Evolutionary conservation across 2,797 vertebrate species (phyloP).

Genomic region (Hypotaenidia okinawae): DNA sequence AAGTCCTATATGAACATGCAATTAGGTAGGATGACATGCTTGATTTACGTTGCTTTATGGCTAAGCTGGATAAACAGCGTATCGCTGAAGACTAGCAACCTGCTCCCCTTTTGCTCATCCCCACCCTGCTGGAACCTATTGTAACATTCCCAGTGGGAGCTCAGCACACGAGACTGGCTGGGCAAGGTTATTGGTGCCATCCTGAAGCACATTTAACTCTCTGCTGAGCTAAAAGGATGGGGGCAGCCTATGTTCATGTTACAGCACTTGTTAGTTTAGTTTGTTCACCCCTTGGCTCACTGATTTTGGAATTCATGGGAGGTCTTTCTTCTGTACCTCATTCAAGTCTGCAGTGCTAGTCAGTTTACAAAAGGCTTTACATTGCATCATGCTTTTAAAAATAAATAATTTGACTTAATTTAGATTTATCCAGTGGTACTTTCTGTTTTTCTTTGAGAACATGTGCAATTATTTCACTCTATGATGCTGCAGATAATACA

Average conservation of each 20-base stretch:
- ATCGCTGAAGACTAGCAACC: constrained; percentile 20
- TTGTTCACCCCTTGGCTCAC: neutral
- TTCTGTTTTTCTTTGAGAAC: neutral
- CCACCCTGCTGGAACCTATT: constrained; percentile 43
- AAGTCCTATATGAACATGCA: constrained; percentile 75
- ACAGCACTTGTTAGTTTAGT: neutral
- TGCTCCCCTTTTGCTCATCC: constrained; percentile 37
- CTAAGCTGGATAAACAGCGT: constrained; percentile 54
- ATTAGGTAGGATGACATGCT: constrained; percentile 76
- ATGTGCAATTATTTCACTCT: neutral
- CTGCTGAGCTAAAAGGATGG: neutral
- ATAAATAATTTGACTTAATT: neutral
- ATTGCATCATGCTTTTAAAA: neutral
- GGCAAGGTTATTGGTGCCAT: constrained; percentile 19
- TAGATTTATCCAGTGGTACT: neutral
- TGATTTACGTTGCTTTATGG: constrained; percentile 76
- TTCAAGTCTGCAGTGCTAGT: neutral
- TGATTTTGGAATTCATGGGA: neutral
- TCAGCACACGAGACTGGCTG: neutral
- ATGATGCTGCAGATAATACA: neutral
- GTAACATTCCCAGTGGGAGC: constrained; percentile 21
- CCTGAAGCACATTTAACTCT: neutral
- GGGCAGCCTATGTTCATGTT: neutral
- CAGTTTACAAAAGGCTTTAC: neutral
- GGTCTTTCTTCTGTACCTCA: neutral